Conservation (phyloP, 1,140 invertebrate genomes). For the Halictus rubicundus region DNA sequence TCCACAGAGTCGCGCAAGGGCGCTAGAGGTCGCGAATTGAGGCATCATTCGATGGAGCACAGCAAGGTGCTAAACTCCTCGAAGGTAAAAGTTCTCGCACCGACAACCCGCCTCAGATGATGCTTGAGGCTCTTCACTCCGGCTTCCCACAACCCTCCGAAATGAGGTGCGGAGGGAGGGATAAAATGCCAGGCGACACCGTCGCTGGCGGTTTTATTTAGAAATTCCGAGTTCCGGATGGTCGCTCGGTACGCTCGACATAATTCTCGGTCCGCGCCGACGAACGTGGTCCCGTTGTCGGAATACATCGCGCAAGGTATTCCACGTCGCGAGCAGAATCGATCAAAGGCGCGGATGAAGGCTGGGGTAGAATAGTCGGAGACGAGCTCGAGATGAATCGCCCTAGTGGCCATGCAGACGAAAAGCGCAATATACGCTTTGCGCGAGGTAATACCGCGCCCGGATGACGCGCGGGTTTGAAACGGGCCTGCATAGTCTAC, state of each 20-base stretch:
- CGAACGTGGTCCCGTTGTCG: conserved; percentile 73
- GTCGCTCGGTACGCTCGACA: background rate
- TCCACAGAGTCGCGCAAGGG: no score
- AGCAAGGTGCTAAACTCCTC: no score
- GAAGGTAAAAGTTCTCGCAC: conserved; percentile 7
- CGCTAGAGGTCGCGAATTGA: no score
- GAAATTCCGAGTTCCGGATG: conserved; percentile 17
- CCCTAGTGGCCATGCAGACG: conserved; percentile 33
- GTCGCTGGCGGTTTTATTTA: background rate
- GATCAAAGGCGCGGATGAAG: conserved; percentile 54
- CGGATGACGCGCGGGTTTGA: conserved; percentile 56
- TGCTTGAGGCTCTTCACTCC: conserved; percentile 45
- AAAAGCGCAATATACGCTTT: conserved; percentile 57
- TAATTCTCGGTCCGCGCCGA: conserved; percentile 55
- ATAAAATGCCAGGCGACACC: conserved; percentile 4
- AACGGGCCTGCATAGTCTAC: conserved; percentile 77
- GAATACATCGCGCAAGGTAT: conserved; percentile 53
- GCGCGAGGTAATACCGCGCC: conserved; percentile 30
- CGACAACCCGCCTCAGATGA: conserved; percentile 40
- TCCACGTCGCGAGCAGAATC: conserved; percentile 55
- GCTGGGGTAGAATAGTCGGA: conserved; percentile 50
- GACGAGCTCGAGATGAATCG: conserved; percentile 25
- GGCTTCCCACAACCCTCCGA: conserved; percentile 69
- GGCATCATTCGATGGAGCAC: background rate
- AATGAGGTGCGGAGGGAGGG: conserved; percentile 54